These are phyloP conservation scores for Aselliscus stoliczkanus DNA, from an alignment of 2,797 vertebrate genomes.

Conservation along the genomic window DNA sequence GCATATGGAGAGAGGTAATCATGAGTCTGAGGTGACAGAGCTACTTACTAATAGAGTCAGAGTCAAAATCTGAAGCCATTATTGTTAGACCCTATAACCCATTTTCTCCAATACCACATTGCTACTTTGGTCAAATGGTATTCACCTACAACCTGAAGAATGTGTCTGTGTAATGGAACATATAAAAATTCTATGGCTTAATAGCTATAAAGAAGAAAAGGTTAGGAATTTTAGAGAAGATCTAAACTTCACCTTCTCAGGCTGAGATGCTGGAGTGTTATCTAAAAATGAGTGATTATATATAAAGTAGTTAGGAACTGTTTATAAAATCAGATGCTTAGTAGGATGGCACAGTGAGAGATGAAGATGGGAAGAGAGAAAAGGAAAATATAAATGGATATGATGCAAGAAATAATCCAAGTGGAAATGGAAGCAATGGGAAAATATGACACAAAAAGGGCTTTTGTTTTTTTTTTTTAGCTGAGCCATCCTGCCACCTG, in stretches of 20 bases:
- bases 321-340: neutral
- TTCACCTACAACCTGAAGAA: neutral
- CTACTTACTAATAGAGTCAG: neutral
- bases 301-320: neutral
- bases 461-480: too few species aligned
- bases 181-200: neutral
- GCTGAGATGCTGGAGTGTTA: neutral
- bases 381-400: neutral
- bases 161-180: neutral
- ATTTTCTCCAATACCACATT: neutral
- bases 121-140: neutral
- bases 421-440: neutral
- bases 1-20: neutral
- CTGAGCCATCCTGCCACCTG: too few species aligned
- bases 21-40: neutral
- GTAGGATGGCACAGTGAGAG: neutral
- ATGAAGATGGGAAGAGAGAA: neutral
- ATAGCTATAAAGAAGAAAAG: neutral
- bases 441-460: neutral
- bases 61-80: neutral
- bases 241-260: neutral
- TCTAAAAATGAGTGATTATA: neutral
- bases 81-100: neutral
- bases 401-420: neutral
- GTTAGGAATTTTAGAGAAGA: neutral